Evolutionary conservation across 1,140 invertebrate species (phyloP).

Genomic region (Goniozus legneri): DNA sequence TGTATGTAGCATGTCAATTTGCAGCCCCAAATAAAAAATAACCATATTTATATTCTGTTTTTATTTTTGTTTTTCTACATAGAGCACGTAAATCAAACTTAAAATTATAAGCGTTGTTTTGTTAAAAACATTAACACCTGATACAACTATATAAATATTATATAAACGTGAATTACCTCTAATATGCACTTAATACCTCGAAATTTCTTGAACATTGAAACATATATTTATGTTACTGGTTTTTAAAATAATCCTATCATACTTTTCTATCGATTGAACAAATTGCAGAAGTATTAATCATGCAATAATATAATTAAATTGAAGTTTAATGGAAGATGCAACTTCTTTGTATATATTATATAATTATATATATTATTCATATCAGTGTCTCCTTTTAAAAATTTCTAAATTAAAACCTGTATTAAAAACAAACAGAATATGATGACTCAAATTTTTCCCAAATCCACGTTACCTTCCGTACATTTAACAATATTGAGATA

Average conservation of each 20-base stretch:
- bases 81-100: too few species aligned
- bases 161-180: too few species aligned
- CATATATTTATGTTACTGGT: slow-evolving; percentile 10
- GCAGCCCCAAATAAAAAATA: too few species aligned
- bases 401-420: slow-evolving; percentile 52
- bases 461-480: too few species aligned
- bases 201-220: slow-evolving; percentile 20
- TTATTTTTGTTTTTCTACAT: too few species aligned
- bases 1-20: too few species aligned
- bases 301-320: slow-evolving; percentile 22
- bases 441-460: too few species aligned
- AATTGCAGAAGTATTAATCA: slow-evolving; percentile 13
- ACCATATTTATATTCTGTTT: too few species aligned
- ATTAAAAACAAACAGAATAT: slow-evolving; percentile 41
- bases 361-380: slow-evolving; percentile 48
- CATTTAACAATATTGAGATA: too few species aligned
- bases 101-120: too few species aligned
- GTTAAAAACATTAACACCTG: too few species aligned
- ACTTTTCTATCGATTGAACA: slow-evolving; percentile 8
- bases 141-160: too few species aligned
- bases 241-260: not conserved
- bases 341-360: slow-evolving; percentile 46
- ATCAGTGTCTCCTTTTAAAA: slow-evolving; percentile 49
- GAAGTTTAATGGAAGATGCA: slow-evolving; percentile 38
- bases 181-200: slow-evolving; percentile 29